phyloP scores from a whole-genome alignment of 2,113 vertebrate genomes.

The Myxocyprinus asiaticus region DNA sequence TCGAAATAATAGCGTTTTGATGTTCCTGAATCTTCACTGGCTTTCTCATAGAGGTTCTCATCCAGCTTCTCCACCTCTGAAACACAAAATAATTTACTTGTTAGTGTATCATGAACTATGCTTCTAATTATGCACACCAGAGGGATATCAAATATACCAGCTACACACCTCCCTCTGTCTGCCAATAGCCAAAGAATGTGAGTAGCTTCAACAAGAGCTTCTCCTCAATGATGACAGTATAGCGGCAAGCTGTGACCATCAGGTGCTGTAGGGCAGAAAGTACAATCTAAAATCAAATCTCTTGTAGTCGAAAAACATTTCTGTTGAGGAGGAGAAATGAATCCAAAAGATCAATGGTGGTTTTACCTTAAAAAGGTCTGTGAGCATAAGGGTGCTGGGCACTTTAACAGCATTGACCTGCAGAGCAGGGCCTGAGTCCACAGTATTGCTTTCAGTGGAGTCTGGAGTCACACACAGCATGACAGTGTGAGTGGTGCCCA shows the following conservation, averaged over 20 bases:
- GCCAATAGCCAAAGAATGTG: conserved; percentile 90
- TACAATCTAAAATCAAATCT: not conserved
- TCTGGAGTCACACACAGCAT: conserved; percentile 87
- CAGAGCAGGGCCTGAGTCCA: conserved; percentile 83
- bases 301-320: not conserved
- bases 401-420: conserved; percentile 92
- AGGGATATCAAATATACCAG: not conserved
- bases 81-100: conserved; percentile 15
- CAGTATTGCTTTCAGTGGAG: conserved; percentile 73
- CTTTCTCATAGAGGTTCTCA: conserved; percentile 90
- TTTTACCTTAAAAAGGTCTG: conserved; percentile 93
- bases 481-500: conserved; percentile 90
- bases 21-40: conserved; percentile 73
- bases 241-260: conserved; percentile 89
- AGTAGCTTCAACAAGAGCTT: conserved; percentile 92
- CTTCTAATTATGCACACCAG: not conserved
- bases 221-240: conserved; percentile 95
- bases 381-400: conserved; percentile 89
- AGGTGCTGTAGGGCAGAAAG: conserved; percentile 79
- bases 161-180: conserved; percentile 78
- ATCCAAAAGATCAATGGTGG: not conserved
- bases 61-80: conserved; percentile 92
- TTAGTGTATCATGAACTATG: not conserved
- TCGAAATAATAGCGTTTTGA: conserved; percentile 93
- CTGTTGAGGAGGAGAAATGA: not conserved